Evolutionary conservation across 2,888 invertebrate species (phyloP), one percentile per base, ranked within the genome.

Genomic region (Drosophila borborema): DNA sequence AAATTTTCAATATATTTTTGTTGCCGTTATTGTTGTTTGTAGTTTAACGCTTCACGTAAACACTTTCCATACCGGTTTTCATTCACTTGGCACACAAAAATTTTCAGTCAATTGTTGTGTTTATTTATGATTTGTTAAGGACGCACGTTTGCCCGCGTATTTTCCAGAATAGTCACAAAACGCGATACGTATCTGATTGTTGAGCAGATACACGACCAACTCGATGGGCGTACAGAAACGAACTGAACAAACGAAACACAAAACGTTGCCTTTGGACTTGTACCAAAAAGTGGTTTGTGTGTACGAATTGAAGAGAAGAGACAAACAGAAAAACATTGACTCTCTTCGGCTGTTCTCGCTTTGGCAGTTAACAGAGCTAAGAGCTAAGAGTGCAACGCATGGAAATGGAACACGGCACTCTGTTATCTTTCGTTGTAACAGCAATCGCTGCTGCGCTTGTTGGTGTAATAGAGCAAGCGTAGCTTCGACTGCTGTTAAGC

Each of bases 71-170:
- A 62, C 55, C 55, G 54, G 18, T 48, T 55, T 64, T 51, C 46
- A 43, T 63, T 48, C 66, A 63, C 48, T 64, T 40, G 23, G 55
- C 31, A 56, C 54, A 64, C 64, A 56, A 70, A 70, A 20, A 40
- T 51, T 66, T 58, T 36, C 51, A 54, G 73, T 76, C 66, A 74
- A 78, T 65, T 71, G 73, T 69, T 77, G 62, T 74, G 60, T 74
- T 71, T 74, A 68, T 77, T 74, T 77, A 59, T 70, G 68, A 58
- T 64, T 63, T 48, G 55, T 60, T 28, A 74, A 67, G 64, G 66
- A 77, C 74, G 77, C 74, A 64, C 77, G 66, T 67, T 64, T 68
- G 59, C 55, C 68, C 81, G 82, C 84, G 84, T 81, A 79, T 73
- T 68, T 84, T 84, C 74, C 72, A 79, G 84, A 86, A 77, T 23